These are phyloP conservation scores for Platycheirus albimanus DNA, from an alignment of 2,888 invertebrate species.

Conservation along the genomic window DNA sequence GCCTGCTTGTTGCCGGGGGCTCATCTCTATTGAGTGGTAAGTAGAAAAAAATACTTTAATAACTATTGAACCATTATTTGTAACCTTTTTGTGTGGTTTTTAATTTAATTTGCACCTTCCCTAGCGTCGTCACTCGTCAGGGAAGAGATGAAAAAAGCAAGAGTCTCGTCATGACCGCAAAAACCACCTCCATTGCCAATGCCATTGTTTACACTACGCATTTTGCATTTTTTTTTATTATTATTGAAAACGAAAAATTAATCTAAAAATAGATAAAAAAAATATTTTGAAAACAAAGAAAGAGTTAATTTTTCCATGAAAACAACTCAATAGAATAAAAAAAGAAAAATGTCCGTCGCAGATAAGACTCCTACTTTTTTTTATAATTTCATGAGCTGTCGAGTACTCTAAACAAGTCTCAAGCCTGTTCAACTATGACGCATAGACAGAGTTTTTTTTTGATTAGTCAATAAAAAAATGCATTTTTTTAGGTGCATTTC, in stretches of 20 bases:
- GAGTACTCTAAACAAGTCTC: background rate
- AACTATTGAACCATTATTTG: background rate
- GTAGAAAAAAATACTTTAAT: slow-evolving; percentile 8
- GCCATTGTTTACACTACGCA: slow-evolving; percentile 22
- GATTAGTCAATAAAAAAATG: background rate
- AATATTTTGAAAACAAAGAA: slow-evolving; percentile 52
- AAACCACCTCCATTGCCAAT: slow-evolving; percentile 26
- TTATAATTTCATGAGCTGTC: no score
- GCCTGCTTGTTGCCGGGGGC: slow-evolving; percentile 67
- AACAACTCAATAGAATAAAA: background rate
- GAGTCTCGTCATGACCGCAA: slow-evolving; percentile 3
- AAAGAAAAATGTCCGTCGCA: background rate
- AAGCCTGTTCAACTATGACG: background rate
- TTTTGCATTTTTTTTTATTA: slow-evolving; percentile 5
- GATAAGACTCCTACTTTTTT: background rate
- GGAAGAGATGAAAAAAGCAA: background rate
- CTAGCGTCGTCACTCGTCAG: no score
- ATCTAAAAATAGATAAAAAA: slow-evolving; percentile 55
- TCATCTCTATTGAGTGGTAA: slow-evolving; percentile 57
- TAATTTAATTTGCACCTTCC: slow-evolving; percentile 13
- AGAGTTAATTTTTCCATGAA: slow-evolving; percentile 29
- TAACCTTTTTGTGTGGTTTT: slow-evolving; percentile 17
- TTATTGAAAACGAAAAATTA: background rate
- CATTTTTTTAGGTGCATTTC: background rate
- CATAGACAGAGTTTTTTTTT: background rate